Percentiles rank a stretch among this genome's conserved stretches.
Evolutionary conservation across 2,797 vertebrate species (phyloP).

Genomic region (Cynopterus sphinx): DNA sequence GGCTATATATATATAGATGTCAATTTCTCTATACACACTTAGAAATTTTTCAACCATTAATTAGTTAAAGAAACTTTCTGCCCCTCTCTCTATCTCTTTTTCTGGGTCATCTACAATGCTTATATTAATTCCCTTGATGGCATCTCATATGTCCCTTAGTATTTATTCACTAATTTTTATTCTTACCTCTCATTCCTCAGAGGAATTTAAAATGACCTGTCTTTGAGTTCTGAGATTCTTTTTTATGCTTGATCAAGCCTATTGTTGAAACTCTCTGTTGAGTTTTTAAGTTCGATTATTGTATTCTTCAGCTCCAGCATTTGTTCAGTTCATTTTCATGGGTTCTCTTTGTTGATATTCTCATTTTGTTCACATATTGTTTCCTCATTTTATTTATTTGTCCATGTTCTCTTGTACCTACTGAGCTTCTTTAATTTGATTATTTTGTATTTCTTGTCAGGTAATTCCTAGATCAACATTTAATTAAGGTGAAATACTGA

Average conservation of each 20-base stretch:
- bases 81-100: background rate
- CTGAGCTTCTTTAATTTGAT: background rate
- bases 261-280: background rate
- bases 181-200: background rate
- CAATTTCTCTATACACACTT: background rate
- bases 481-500: background rate
- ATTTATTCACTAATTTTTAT: background rate
- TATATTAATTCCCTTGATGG: background rate
- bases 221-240: background rate
- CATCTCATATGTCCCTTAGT: background rate
- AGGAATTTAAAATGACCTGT: background rate
- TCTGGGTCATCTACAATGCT: background rate
- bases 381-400: background rate
- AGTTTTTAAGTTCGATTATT: background rate
- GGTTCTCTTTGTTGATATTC: background rate
- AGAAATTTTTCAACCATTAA: background rate
- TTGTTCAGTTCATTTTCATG: background rate
- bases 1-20: background rate
- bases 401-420: background rate
- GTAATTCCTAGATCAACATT: background rate
- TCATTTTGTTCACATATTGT: background rate
- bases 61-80: background rate
- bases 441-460: background rate
- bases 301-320: background rate
- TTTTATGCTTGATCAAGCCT: background rate